Evolutionary conservation across 1,140 invertebrate species (phyloP), one percentile per base, ranked within the genome.

Genomic region (Pseudobourletiella spinata): DNA sequence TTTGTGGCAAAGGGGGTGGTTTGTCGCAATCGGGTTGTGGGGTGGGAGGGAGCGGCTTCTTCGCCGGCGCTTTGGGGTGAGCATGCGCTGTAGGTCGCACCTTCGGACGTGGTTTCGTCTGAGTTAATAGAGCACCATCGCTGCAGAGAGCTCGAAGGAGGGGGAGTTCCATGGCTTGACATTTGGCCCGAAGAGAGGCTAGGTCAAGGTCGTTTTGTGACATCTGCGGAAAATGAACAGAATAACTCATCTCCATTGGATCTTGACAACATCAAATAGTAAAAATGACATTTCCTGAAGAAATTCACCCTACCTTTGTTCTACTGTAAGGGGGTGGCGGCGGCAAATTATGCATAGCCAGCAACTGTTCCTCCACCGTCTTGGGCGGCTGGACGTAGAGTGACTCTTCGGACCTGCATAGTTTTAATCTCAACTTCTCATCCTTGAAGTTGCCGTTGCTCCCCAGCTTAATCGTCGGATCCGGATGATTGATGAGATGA

Each of bases 291-390:
- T 32, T 8, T 51, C 14, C n/a, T 11, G n/a, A 11, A 39, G 8
- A 39, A 39, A 52, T 8, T 52, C 25, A 14, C 16, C 14, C 6
- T 6, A 46, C 14, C 11, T 58, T 43, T 30, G 3, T 48, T 3
- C 30, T 28, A 25, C 55, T 52, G 46, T 69, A 69, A 3, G 68
- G 64, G 14, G 68, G 68, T 20, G 68, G 68, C 32, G 68, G 68
- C 28, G 64, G 64, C 50, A 69, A 51, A 61, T 69, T 69, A 39
- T 66, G 65, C 29, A 69, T 66, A 2, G 64, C 67, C 35, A 66
- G 64, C 11, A 69, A 32, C 29, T 58, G 52, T 35, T 69, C 57
- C 46, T 69, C 64, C 3, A 57, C 59, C 20, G 65, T 54, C 43
- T 60, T 61, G n/a, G 59, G 43, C 16, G 64, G 67, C 20, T 64